phyloP scores from a whole-genome alignment of 2,113 vertebrate species.

The Hippocampus guttulatus region DNA sequence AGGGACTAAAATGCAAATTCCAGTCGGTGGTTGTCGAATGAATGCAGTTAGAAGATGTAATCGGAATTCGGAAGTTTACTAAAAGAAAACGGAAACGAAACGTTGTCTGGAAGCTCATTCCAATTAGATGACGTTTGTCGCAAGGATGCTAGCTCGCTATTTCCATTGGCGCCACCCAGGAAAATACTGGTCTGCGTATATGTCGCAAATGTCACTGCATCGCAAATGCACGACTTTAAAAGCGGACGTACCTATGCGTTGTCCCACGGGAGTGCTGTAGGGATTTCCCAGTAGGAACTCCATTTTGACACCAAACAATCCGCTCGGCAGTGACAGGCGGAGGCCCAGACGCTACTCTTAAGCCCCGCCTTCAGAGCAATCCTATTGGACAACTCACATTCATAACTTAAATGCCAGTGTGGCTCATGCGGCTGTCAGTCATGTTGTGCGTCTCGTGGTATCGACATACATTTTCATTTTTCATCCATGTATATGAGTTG shows the following conservation, averaged over 20 bases:
- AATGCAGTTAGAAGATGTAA: conserved; percentile 1
- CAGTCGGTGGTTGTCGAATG: background rate
- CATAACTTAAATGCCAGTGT: conserved; percentile 10
- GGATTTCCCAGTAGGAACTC: conserved; percentile 98
- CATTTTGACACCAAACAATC: conserved; percentile 88
- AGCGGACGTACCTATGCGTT: conserved; percentile 83
- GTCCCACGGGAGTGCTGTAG: conserved; percentile 95
- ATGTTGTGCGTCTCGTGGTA: background rate
- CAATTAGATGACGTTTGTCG: conserved; percentile 52
- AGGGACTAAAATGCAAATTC: background rate
- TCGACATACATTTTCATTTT: conserved; percentile 16
- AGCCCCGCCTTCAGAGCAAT: conserved; percentile 37
- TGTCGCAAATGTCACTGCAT: background rate
- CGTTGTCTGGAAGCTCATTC: conserved; percentile 32
- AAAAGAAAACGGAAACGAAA: too few relatives aligned
- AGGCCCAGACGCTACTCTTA: conserved; percentile 23
- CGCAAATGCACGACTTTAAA: background rate
- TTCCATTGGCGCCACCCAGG: conserved; percentile 1
- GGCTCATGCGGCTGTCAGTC: conserved; percentile 29
- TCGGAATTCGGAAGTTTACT: conserved; percentile 16
- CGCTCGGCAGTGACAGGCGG: conserved; percentile 49
- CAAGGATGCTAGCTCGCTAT: conserved; percentile 41
- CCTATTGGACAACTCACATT: conserved; percentile 40
- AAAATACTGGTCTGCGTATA: background rate
- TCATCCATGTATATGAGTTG: background rate